phyloP scores from a whole-genome alignment of 2,888 invertebrate species.

The Morpho achilles region DNA sequence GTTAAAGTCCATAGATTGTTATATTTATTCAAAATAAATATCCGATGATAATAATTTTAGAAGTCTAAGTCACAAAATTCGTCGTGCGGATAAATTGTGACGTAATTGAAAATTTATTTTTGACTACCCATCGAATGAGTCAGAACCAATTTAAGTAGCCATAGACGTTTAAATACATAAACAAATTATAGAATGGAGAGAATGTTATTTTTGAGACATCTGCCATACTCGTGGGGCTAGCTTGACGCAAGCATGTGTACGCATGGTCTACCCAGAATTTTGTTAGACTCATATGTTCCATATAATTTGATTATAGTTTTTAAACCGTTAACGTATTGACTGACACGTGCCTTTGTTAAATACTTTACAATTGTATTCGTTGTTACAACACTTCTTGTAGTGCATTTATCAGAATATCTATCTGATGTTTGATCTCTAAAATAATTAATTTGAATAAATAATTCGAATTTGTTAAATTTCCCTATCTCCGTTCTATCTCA shows the following conservation, averaged over 20 bases:
- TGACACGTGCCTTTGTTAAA: neutral
- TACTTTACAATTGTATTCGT: no score
- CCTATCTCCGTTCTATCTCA: neutral
- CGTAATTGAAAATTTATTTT: neutral
- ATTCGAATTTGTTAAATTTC: neutral
- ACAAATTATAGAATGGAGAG: conserved; percentile 37
- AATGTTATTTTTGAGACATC: conserved; percentile 52
- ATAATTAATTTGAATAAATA: no score
- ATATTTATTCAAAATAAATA: no score
- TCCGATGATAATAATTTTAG: no score
- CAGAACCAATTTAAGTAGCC: conserved; percentile 34
- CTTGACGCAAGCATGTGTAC: conserved; percentile 36
- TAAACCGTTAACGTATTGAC: neutral
- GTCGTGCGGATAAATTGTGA: no score
- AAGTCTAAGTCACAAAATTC: no score
- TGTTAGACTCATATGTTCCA: conserved; percentile 15
- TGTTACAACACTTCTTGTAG: no score
- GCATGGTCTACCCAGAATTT: neutral
- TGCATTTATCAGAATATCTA: no score
- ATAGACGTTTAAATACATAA: conserved; percentile 50
- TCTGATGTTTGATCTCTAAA: no score
- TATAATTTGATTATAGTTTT: neutral
- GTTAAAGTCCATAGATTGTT: no score
- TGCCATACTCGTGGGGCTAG: conserved; percentile 35
- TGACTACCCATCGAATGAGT: conserved; percentile 2